Percentiles rank a stretch among this genome's conserved stretches.
phyloP scores from a whole-genome alignment of 2,888 invertebrate species.

The Mimas tiliae region DNA sequence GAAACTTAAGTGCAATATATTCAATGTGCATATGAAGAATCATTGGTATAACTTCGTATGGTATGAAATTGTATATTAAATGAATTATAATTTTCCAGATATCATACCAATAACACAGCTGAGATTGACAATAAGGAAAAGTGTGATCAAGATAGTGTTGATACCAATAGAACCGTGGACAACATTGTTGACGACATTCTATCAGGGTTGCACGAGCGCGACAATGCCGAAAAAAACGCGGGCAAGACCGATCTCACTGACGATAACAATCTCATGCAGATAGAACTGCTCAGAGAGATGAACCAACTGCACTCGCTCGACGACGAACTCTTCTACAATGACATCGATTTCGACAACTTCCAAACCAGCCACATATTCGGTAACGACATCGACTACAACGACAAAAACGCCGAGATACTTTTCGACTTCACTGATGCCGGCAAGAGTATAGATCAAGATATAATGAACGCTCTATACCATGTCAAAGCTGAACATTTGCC shows the following conservation, averaged over 20 bases:
- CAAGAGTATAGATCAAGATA: constrained; percentile 68
- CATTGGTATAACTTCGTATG: too few species aligned
- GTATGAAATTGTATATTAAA: background rate
- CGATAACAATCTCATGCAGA: constrained; percentile 71
- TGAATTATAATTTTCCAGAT: constrained; percentile 39
- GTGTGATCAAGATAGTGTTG: constrained; percentile 37
- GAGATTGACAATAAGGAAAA: constrained; percentile 50
- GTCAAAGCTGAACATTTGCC: constrained; percentile 63
- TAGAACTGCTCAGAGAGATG: constrained; percentile 76
- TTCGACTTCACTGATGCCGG: constrained; percentile 65
- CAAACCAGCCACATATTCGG: constrained; percentile 70
- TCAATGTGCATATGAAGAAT: too few species aligned
- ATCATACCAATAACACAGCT: constrained; percentile 53
- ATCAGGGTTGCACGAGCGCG: constrained; percentile 70
- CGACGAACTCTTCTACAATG: constrained; percentile 74
- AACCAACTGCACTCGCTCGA: constrained; percentile 73
- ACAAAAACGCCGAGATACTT: constrained; percentile 60
- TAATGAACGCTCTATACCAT: constrained; percentile 69
- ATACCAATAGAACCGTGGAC: constrained; percentile 61
- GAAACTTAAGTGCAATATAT: too few species aligned
- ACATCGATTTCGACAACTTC: constrained; percentile 74
- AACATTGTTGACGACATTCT: constrained; percentile 78
- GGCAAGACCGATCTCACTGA: constrained; percentile 39
- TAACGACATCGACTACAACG: constrained; percentile 63
- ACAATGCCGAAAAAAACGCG: constrained; percentile 1